Conservation (phyloP, 2,113 vertebrate genomes). For the Chionodraco myersi region DNA sequence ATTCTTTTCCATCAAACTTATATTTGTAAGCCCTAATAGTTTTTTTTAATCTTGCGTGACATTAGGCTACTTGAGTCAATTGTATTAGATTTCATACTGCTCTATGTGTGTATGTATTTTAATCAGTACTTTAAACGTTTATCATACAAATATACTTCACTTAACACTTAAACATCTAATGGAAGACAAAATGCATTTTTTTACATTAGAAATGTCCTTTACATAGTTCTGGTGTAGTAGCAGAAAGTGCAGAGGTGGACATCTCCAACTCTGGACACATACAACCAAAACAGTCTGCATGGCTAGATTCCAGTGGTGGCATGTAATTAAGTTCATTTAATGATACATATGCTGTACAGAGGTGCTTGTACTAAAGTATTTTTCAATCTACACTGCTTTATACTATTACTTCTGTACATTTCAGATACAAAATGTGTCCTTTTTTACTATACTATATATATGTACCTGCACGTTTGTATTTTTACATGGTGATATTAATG, state of each 20-base stretch:
- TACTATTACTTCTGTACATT: background rate
- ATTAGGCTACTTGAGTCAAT: background rate
- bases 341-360: background rate
- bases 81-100: background rate
- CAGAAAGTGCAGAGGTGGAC: background rate
- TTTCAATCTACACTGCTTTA: background rate
- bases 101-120: no score
- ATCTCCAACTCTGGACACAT: background rate
- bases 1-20: no score
- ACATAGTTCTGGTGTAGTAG: no score
- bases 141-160: no score
- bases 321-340: background rate
- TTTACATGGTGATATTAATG: no score
- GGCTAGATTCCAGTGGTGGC: background rate
- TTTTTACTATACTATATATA: background rate
- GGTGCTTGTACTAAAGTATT: background rate
- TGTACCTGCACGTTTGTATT: background rate
- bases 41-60: background rate
- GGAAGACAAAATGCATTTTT: no score
- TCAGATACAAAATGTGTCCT: background rate
- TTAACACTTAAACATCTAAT: no score
- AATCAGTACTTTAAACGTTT: no score
- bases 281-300: background rate
- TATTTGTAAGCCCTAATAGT: background rate
- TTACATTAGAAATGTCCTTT: background rate